Evolutionary conservation across 2,797 vertebrate genomes (phyloP).

Genomic region (Rhincodon typus): DNA sequence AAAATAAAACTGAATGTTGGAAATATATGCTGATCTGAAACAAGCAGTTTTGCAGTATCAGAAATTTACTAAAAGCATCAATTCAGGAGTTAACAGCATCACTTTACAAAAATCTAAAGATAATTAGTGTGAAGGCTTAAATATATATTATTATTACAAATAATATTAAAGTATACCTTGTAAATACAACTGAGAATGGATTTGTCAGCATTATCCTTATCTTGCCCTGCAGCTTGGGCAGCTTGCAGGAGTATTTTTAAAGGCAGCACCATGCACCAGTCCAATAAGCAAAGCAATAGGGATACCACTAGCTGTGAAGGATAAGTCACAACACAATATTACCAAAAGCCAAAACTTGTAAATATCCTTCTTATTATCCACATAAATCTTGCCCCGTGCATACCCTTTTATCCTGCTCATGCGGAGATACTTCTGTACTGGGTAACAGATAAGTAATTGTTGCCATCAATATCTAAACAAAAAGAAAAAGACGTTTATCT

Average conservation of each 20-base stretch:
- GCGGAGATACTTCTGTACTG: slow-evolving; percentile 81
- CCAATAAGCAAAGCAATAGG: slow-evolving; percentile 87
- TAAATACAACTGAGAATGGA: slow-evolving; percentile 91
- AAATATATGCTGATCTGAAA: background rate
- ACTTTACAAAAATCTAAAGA: background rate
- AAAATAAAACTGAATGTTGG: background rate
- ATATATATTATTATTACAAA: background rate
- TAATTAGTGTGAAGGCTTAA: background rate
- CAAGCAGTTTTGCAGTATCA: background rate
- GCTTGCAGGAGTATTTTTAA: slow-evolving; percentile 82
- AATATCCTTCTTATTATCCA: background rate
- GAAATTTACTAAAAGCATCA: background rate
- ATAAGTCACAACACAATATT: background rate
- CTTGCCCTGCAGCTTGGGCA: slow-evolving; percentile 66
- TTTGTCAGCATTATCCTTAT: slow-evolving; percentile 79
- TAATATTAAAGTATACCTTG: slow-evolving; percentile 64
- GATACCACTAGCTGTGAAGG: slow-evolving; percentile 83
- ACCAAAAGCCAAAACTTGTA: slow-evolving; percentile 39
- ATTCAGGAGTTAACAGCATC: background rate
- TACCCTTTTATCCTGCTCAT: slow-evolving; percentile 95
- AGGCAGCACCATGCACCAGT: slow-evolving; percentile 96
- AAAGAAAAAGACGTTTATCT: background rate
- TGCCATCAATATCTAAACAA: slow-evolving; percentile 82
- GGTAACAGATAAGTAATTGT: slow-evolving; percentile 89
- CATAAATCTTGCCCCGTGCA: slow-evolving; percentile 40